Evolutionary conservation across 2,797 vertebrate genomes (phyloP).

Genomic region (Pangasius krempfi): DNA sequence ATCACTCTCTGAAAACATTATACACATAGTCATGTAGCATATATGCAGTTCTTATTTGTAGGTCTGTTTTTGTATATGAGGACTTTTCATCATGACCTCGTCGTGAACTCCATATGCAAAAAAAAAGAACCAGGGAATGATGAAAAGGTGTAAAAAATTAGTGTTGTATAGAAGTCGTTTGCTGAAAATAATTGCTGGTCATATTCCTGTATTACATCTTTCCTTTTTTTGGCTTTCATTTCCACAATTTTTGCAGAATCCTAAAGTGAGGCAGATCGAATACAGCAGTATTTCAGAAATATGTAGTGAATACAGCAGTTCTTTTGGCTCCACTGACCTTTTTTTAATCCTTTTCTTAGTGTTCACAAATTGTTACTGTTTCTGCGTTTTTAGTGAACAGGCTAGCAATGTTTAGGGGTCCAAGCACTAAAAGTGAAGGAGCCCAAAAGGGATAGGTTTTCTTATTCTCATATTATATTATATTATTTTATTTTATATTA

Average conservation of each 20-base stretch:
- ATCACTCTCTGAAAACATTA: background rate
- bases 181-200: slow-evolving; percentile 29
- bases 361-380: background rate
- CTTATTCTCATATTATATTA: background rate
- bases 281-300: slow-evolving; percentile 19
- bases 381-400: background rate
- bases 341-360: background rate
- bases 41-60: slow-evolving; percentile 62
- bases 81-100: slow-evolving; percentile 60
- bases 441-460: background rate
- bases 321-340: background rate
- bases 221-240: slow-evolving; percentile 1
- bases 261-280: background rate
- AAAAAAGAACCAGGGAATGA: background rate
- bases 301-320: background rate
- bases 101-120: background rate
- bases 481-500: background rate
- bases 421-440: background rate
- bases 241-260: background rate
- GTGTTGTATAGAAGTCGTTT: slow-evolving; percentile 19
- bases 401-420: background rate
- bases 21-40: background rate
- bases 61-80: slow-evolving; percentile 77
- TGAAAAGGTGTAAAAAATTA: background rate
- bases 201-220: slow-evolving; percentile 19